A percentile compares a stretch with the other conserved stretches of the same genome.
These are phyloP conservation scores for Sebastes variabilis DNA, from an alignment of 2,797 vertebrate species.

Conservation along the genomic window DNA sequence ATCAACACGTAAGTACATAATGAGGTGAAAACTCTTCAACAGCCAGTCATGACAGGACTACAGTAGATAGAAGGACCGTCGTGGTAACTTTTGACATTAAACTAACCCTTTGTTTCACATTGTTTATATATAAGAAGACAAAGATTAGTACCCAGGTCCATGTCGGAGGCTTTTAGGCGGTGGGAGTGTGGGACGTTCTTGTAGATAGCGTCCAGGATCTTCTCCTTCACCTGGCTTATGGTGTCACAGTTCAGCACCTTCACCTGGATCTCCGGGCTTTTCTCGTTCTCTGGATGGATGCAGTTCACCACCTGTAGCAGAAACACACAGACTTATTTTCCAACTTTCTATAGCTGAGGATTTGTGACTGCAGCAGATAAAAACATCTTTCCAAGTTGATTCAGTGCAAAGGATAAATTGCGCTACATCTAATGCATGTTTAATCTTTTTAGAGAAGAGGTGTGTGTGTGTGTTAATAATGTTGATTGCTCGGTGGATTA, in stretches of 20 bases:
- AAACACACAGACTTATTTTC: not conserved
- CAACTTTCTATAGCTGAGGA: not conserved
- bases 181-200: conserved; percentile 97
- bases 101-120: not conserved
- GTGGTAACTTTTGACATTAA: not conserved
- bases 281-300: conserved; percentile 94
- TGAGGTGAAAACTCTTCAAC: not conserved
- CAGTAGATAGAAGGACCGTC: not conserved
- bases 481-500: conserved; percentile 24
- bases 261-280: conserved; percentile 94
- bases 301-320: conserved; percentile 92
- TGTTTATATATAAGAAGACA: not conserved
- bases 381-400: not conserved
- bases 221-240: conserved; percentile 98
- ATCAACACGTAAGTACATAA: not conserved
- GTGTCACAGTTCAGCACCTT: conserved; percentile 98
- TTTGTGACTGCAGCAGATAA: not conserved
- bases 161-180: conserved; percentile 94
- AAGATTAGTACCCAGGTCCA: conserved; percentile 91
- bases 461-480: conserved; percentile 13
- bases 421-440: not conserved
- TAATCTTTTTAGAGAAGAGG: not conserved
- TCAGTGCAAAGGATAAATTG: not conserved
- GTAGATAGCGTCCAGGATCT: conserved; percentile 97
- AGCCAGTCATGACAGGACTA: not conserved